Base-by-base conservation (phyloP, 2,113 vertebrate genomes). In the Neogobius melanostomus region DNA sequence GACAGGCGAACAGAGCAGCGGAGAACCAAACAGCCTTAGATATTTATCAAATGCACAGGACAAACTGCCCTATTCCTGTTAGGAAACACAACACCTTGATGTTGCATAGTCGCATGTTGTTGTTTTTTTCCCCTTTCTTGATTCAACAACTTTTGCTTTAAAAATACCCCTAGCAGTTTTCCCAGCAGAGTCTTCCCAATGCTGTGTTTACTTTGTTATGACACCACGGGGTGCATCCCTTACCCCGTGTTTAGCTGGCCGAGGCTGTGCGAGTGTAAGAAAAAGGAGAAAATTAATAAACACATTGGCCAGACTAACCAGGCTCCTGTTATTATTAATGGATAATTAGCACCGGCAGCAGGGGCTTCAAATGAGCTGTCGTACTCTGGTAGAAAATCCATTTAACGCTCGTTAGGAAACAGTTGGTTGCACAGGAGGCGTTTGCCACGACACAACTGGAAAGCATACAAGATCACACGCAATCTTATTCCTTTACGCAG, bases 251-350 rank as follows among this genome's bases (percentile, higher is more conserved):
- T n/a, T 9, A 45, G 44, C 14, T 44, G 15, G 7, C 11, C 8
- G 8, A 44, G 14, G 14, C 5, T 43, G 36, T 45, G 42, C 15
- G 12, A 61, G 59, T 45, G 42, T n/a, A 15, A 14, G 36, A 1
- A n/a, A 44, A 15, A 3, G 5, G 14, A n/a, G 59, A 44, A 7
- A 61, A 61, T 43, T 43, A 61, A 61, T 61, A 16, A 45, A 10
- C 42, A 28, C 6, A 59, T 59, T 59, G 56, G 56, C 56, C 56
- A 42, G 56, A 21, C 56, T 42, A 14, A 61, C 59, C 15, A 61
- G 36, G 42, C 59, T n/a, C 42, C 59, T 61, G 59, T 44, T 45
- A 45, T 61, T 61, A 61, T 59, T 59, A 42, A 59, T 59, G 42
- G 56, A 61, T 44, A 61, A 61, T 61, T 61, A 61, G 42, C 15